phyloP scores from a whole-genome alignment of 1,140 invertebrate species.

The Trissolcus basalis region DNA sequence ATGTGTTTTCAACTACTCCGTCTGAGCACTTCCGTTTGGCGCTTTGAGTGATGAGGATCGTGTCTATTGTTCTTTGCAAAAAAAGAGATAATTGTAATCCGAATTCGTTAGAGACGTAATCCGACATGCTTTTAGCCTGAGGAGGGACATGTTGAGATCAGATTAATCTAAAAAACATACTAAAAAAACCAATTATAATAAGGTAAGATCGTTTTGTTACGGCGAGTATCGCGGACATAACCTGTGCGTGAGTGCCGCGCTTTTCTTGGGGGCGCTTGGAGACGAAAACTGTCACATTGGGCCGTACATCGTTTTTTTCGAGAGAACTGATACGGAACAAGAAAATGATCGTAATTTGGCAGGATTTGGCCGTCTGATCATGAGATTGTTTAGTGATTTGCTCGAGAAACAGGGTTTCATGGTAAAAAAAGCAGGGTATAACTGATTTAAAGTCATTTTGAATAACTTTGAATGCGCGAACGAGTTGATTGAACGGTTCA shows the following conservation, averaged over 20 bases:
- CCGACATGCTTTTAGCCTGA: background rate
- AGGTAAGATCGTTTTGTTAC: no score
- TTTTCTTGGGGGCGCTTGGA: background rate
- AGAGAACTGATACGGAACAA: conserved; percentile 2
- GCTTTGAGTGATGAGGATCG: background rate
- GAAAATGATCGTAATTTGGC: background rate
- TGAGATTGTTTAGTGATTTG: background rate
- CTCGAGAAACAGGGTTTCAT: background rate
- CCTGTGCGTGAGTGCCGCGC: background rate
- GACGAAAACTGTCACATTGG: background rate
- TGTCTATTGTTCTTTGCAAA: no score
- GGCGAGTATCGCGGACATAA: background rate
- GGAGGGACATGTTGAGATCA: no score
- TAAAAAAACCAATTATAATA: no score
- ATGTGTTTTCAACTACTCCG: no score
- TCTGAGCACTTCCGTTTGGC: conserved; percentile 1
- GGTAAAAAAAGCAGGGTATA: conserved; percentile 7
- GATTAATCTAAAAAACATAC: no score
- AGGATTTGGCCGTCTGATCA: background rate
- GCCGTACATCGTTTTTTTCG: conserved; percentile 8
- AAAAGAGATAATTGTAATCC: no score
- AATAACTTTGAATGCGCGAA: background rate
- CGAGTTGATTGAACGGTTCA: background rate
- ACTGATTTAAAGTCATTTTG: conserved; percentile 8
- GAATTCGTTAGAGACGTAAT: background rate